phyloP scores from a whole-genome alignment of 2,113 vertebrate species.

The Gobio gobio region DNA sequence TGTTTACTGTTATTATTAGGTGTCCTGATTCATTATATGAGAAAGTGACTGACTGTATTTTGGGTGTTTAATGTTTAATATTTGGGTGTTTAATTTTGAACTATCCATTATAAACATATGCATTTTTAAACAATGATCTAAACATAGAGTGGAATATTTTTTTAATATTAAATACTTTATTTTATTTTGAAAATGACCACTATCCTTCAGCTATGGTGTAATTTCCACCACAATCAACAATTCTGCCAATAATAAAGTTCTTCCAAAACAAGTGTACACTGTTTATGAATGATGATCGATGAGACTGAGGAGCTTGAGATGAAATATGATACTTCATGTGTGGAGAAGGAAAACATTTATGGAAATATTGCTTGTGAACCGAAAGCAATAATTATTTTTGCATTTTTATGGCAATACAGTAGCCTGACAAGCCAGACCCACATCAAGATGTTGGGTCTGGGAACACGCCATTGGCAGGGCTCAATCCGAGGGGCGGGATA shows the following conservation, averaged over 20 bases:
- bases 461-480: too few relatives aligned
- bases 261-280: neutral
- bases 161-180: neutral
- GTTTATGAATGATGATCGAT: neutral
- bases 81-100: neutral
- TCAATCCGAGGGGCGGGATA: too few relatives aligned
- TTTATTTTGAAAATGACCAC: neutral
- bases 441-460: too few relatives aligned
- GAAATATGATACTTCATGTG: neutral
- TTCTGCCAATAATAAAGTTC: neutral
- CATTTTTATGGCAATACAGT: neutral
- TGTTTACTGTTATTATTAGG: neutral
- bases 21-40: constrained; percentile 10
- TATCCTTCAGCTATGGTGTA: neutral
- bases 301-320: neutral
- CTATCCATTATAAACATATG: too few relatives aligned
- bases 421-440: too few relatives aligned
- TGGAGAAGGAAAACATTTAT: neutral
- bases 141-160: neutral
- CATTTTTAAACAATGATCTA: neutral
- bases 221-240: neutral
- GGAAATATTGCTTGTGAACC: neutral
- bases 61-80: neutral
- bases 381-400: neutral
- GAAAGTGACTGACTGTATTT: neutral